Evolutionary conservation across 1,140 invertebrate genomes (phyloP).

Genomic region (Drosophila guanche): DNA sequence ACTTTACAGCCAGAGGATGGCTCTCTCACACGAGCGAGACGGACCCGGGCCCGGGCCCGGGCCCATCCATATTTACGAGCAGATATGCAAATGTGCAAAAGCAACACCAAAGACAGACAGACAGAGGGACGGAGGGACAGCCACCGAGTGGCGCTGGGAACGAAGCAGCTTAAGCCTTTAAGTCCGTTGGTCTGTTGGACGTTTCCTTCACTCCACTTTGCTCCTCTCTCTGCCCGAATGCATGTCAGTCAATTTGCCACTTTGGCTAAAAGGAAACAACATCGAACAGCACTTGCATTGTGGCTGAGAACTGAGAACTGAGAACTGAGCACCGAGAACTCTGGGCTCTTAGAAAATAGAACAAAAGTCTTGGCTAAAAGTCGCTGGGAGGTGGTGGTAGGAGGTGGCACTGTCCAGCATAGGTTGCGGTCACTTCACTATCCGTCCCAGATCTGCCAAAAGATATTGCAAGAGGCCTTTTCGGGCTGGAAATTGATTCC

Average conservation of each 20-base stretch:
- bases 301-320: slow-evolving; percentile 5
- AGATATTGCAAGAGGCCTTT: not conserved
- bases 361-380: slow-evolving; percentile 68
- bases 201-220: slow-evolving; percentile 2
- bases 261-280: slow-evolving; percentile 79
- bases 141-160: slow-evolving; percentile 69
- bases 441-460: slow-evolving; percentile 33
- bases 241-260: slow-evolving; percentile 82
- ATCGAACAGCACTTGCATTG: slow-evolving; percentile 70
- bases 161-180: slow-evolving; percentile 70
- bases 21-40: slow-evolving; percentile 15
- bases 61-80: slow-evolving; percentile 79
- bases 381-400: slow-evolving; percentile 41
- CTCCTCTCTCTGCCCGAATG: slow-evolving; percentile 47
- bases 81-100: slow-evolving; percentile 73
- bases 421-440: slow-evolving; percentile 22
- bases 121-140: slow-evolving; percentile 11
- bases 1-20: slow-evolving; percentile 19
- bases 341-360: slow-evolving; percentile 65
- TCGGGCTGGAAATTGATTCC: slow-evolving; percentile 8
- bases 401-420: slow-evolving; percentile 54
- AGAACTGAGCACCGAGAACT: slow-evolving; percentile 45
- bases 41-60: too few species aligned
- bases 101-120: slow-evolving; percentile 24
- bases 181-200: slow-evolving; percentile 34